Percentiles rank a stretch among this genome's conserved stretches.
These are phyloP conservation scores for Pipistrellus pygmaeus DNA, from an alignment of 2,797 vertebrate species.

Conservation along the genomic window DNA sequence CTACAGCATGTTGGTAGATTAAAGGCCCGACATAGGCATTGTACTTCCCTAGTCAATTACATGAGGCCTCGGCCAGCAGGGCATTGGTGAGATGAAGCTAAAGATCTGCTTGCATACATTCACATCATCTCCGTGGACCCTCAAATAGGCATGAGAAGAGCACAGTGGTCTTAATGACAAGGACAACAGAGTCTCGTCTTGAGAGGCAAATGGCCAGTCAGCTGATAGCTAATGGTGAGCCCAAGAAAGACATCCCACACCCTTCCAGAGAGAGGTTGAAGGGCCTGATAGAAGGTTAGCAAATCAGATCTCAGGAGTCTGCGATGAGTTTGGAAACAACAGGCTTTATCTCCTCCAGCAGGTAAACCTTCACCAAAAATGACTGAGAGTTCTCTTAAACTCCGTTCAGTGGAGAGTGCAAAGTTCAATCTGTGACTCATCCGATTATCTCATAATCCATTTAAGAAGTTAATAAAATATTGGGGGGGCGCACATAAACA, in stretches of 20 bases:
- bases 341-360: not conserved
- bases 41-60: not conserved
- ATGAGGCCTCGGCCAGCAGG: not conserved
- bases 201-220: not conserved
- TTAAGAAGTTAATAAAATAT: not conserved
- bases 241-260: not conserved
- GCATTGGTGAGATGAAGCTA: not conserved
- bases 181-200: not conserved
- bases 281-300: not conserved
- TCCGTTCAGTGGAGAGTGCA: too few relatives aligned
- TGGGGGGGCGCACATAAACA: not conserved
- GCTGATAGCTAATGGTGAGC: not conserved
- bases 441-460: not conserved
- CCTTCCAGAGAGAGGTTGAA: not conserved
- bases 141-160: not conserved
- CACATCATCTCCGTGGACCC: not conserved
- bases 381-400: not conserved
- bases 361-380: not conserved
- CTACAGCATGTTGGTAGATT: not conserved
- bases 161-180: not conserved
- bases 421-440: not conserved
- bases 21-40: not conserved
- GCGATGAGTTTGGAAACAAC: not conserved
- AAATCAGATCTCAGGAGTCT: not conserved
- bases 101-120: not conserved